These are phyloP conservation scores for Drosophila pseudotalamancana DNA, from an alignment of 2,888 invertebrate species.

Conservation along the genomic window DNA sequence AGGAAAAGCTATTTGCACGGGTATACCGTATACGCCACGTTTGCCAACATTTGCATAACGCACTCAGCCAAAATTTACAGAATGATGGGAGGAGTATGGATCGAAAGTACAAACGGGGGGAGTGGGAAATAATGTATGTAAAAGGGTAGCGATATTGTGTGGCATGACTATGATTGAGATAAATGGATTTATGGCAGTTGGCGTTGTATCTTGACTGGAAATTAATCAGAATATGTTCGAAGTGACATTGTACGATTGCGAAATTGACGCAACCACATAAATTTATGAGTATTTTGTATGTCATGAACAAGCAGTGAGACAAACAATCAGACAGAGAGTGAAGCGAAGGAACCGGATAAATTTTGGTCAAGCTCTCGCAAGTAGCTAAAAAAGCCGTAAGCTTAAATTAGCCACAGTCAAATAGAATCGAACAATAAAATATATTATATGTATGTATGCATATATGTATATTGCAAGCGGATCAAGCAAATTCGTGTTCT, in stretches of 20 bases:
- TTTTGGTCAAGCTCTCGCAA: constrained; percentile 24
- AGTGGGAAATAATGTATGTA: constrained; percentile 6
- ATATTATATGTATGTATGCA: too few relatives aligned
- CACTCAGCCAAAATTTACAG: constrained; percentile 20
- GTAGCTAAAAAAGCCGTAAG: not conserved
- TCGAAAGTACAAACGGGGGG: not conserved
- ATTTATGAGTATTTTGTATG: constrained; percentile 61
- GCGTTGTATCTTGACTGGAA: constrained; percentile 63
- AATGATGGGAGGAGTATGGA: not conserved
- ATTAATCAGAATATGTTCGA: constrained; percentile 73
- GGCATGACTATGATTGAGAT: constrained; percentile 71
- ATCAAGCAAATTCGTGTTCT: constrained; percentile 27
- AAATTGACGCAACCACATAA: constrained; percentile 69
- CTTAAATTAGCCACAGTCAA: not conserved
- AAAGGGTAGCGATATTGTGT: constrained; percentile 38
- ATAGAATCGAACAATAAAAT: not conserved
- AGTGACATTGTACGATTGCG: constrained; percentile 70
- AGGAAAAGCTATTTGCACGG: constrained; percentile 56
- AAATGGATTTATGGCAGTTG: constrained; percentile 71
- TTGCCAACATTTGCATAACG: constrained; percentile 67
- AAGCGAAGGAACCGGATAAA: constrained; percentile 4
- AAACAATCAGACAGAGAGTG: constrained; percentile 5
- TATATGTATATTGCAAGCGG: not conserved
- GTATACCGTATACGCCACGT: constrained; percentile 68
- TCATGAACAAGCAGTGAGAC: constrained; percentile 12